A percentile compares a stretch with the other conserved stretches of the same genome.
Evolutionary conservation across 2,797 vertebrate species (phyloP).

Genomic region (Rhinichthys osculus): DNA sequence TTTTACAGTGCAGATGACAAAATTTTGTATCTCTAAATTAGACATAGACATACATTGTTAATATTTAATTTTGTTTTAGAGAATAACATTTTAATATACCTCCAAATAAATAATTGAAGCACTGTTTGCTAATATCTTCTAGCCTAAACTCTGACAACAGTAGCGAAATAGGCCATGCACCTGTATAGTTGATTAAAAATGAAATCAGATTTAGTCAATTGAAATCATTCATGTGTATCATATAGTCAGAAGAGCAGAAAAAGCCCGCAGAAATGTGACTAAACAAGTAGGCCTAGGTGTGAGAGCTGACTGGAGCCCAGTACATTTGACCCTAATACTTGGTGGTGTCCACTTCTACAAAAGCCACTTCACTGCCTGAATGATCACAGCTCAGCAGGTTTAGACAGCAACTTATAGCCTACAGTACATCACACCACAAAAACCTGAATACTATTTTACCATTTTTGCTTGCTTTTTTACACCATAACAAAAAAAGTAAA

Average conservation of each 20-base stretch:
- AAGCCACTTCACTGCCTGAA: slow-evolving; percentile 79
- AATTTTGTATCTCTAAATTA: neutral
- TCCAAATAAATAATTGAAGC: neutral
- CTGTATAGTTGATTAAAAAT: neutral
- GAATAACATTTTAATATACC: neutral
- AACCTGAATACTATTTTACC: neutral
- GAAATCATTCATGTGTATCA: neutral
- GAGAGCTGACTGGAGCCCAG: slow-evolving; percentile 79
- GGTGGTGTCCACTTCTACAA: slow-evolving; percentile 72
- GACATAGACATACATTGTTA: neutral
- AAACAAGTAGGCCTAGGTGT: slow-evolving; percentile 47
- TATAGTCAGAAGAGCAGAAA: neutral
- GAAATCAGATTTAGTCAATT: neutral
- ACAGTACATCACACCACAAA: neutral
- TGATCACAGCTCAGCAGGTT: slow-evolving; percentile 4
- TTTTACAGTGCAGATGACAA: neutral
- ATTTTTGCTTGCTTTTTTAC: neutral
- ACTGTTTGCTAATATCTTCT: neutral
- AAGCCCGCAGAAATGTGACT: neutral
- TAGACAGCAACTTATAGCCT: neutral
- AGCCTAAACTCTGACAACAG: neutral
- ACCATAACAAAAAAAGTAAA: neutral
- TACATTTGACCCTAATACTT: slow-evolving; percentile 75
- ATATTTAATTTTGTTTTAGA: neutral
- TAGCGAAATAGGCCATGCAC: neutral